These are phyloP conservation scores for Cryptoprocta ferox DNA, from an alignment of 2,797 vertebrate species.

Conservation along the genomic window DNA sequence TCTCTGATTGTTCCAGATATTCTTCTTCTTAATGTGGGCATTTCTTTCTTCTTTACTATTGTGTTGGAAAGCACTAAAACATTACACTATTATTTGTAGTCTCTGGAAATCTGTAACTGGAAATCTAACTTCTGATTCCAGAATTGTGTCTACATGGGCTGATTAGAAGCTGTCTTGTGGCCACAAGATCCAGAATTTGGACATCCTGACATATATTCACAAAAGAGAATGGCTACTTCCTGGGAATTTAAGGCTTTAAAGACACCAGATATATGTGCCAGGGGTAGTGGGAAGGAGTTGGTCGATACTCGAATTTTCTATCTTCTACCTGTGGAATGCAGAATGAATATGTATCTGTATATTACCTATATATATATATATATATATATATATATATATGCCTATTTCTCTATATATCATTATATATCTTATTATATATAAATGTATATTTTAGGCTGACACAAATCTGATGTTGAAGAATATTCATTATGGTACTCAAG, in stretches of 20 bases:
- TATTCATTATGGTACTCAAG: constrained; percentile 27
- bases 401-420: background rate
- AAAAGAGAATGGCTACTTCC: background rate
- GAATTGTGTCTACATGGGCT: background rate
- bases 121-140: background rate
- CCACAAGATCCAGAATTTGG: background rate
- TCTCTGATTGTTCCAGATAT: background rate
- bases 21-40: constrained; percentile 27
- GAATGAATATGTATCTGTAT: background rate
- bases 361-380: background rate
- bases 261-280: background rate
- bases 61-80: background rate
- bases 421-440: background rate
- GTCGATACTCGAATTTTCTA: background rate
- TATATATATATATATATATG: background rate
- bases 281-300: background rate
- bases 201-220: background rate
- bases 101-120: constrained; percentile 36
- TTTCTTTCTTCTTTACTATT: constrained; percentile 42
- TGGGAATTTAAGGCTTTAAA: background rate
- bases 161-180: background rate
- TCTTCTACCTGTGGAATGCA: background rate
- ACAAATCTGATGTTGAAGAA: constrained; percentile 13
- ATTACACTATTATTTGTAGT: background rate
- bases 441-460: background rate